phyloP scores from a whole-genome alignment of 2,113 vertebrate genomes.

The Lophius piscatorius region DNA sequence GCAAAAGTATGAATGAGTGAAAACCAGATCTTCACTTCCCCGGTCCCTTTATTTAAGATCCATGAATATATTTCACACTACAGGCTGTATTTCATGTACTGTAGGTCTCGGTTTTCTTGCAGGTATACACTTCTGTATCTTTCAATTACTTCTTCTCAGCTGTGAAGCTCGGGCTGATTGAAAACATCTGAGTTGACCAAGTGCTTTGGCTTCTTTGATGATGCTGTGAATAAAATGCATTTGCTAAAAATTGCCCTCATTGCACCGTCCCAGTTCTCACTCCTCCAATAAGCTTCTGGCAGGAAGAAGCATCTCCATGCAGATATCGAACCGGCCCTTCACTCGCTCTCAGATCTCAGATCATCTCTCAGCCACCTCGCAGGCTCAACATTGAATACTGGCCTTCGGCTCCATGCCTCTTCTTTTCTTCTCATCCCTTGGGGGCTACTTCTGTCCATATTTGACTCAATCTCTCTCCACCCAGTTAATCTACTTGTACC shows the following conservation, averaged over 20 bases:
- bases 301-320: slow-evolving; percentile 12
- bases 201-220: slow-evolving; percentile 6
- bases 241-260: slow-evolving; percentile 12
- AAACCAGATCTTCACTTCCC: too few relatives aligned
- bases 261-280: background rate
- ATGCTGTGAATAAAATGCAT: slow-evolving; percentile 28
- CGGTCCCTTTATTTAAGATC: too few relatives aligned
- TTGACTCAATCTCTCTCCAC: slow-evolving; percentile 8
- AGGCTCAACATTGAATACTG: background rate
- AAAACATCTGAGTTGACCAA: slow-evolving; percentile 29
- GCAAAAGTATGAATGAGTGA: slow-evolving; percentile 8
- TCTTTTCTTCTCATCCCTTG: background rate
- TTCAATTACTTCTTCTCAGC: slow-evolving; percentile 33
- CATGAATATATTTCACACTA: slow-evolving; percentile 47
- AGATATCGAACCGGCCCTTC: slow-evolving; percentile 13
- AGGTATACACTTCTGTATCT: slow-evolving; percentile 25
- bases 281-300: background rate
- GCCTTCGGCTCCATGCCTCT: background rate
- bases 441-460: background rate
- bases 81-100: slow-evolving; percentile 23
- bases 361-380: background rate
- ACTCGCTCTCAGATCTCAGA: slow-evolving; percentile 4
- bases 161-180: slow-evolving; percentile 18
- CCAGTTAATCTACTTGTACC: slow-evolving; percentile 37
- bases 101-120: slow-evolving; percentile 3